Base-by-base conservation (phyloP, 2,797 vertebrate genomes). In the Premnoplex brunnescens region DNA sequence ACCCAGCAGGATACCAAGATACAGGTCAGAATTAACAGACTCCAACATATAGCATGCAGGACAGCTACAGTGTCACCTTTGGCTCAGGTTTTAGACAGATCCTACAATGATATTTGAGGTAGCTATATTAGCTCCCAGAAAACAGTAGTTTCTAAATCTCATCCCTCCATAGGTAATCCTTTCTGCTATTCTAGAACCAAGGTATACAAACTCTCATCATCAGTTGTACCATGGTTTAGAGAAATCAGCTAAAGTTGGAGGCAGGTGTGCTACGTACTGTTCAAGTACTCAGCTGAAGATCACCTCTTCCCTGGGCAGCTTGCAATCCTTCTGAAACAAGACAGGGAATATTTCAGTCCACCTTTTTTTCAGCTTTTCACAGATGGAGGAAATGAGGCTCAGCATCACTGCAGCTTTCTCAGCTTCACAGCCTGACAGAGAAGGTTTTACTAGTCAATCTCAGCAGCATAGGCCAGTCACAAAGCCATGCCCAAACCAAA, bases 401-500 rank as follows among this genome's bases (percentile, higher is more conserved):
- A 89, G 34, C 49, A 72, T 77, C 73, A 36, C 60, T 22, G 27
- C 5, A 0, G 39, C 54, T 58, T 71, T 88, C 64, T 80, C 72
- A 58, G 62, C 27, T 80, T 88, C 78, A 83, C 32, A 72, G 75
- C 24, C 58, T 89, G 75, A 78, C 78, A 88, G 18, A 76, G 23
- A 39, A 79, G 18, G 62, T 55, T 93, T 81, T 72, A 64, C 37
- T 74, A 58, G 48, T 1, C 5, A 62, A 60, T 88, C 62, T 81
- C 43, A 27, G 43, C 28, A 21, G 19, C 51, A 59, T 0, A 69
- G 39, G 43, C 81, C 48, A 66, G 32, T 34, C 60, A 77, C 34
- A 75, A 80, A 91, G 58, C 60, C 52, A 41, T 74, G 36, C 37
- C 63, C 75, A 79, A 85, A 94, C 39, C 67, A 66, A 93, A 91